phyloP scores from a whole-genome alignment of 2,797 vertebrate species.

The Xenentodon cancila region DNA sequence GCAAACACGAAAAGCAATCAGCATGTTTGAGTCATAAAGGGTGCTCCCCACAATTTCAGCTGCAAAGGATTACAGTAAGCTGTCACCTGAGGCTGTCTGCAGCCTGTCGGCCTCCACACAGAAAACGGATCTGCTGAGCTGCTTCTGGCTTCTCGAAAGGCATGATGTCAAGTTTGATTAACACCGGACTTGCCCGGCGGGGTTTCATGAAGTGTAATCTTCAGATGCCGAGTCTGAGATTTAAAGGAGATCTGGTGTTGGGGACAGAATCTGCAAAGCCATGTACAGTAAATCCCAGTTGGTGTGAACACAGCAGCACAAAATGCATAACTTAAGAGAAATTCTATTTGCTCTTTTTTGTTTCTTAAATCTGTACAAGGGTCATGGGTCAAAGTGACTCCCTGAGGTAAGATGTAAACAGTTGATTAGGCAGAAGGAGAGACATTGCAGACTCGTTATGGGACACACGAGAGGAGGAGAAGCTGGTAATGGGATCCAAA shows the following conservation, averaged over 20 bases:
- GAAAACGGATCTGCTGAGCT: conserved; percentile 4
- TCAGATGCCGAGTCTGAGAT: conserved; percentile 51
- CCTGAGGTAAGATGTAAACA: conserved; percentile 46
- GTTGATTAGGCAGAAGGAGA: conserved; percentile 46
- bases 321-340: conserved; percentile 28
- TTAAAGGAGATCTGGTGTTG: no score
- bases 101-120: conserved; percentile 31
- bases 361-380: conserved; percentile 66
- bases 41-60: conserved; percentile 48
- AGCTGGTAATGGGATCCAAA: conserved; percentile 54
- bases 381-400: conserved; percentile 61
- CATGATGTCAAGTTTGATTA: conserved; percentile 68
- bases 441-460: conserved; percentile 34
- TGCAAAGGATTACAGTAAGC: conserved; percentile 43
- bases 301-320: no score
- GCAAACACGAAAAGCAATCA: conserved; percentile 31
- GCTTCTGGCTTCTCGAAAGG: conserved; percentile 49
- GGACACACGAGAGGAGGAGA: conserved; percentile 26
- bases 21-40: conserved; percentile 24
- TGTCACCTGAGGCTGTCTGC: conserved; percentile 49
- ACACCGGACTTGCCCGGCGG: conserved; percentile 61
- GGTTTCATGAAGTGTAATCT: conserved; percentile 62
- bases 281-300: no score
- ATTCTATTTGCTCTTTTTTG: conserved; percentile 68
- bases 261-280: no score